Conservation (phyloP, 2,113 vertebrate genomes). For the Echinops telfairi region DNA sequence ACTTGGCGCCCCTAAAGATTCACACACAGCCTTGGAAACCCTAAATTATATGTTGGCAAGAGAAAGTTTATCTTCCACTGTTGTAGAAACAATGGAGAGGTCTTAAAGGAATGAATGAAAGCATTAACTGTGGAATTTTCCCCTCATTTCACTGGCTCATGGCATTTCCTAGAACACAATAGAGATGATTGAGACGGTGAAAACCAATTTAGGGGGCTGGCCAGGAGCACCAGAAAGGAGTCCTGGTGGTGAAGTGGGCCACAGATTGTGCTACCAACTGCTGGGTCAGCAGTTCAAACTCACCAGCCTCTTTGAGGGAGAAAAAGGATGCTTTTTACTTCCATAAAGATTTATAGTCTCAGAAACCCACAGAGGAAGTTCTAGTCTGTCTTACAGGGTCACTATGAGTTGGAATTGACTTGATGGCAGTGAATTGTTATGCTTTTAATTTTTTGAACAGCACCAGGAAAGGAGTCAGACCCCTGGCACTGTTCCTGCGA, state of each 20-base stretch:
- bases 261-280: too few relatives aligned
- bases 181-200: conserved; percentile 26
- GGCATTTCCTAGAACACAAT: conserved; percentile 38
- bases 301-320: too few relatives aligned
- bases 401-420: too few relatives aligned
- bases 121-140: conserved; percentile 14
- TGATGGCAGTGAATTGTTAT: too few relatives aligned
- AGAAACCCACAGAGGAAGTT: too few relatives aligned
- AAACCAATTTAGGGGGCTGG: background rate
- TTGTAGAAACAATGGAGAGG: background rate
- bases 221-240: background rate
- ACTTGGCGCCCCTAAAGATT: background rate
- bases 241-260: too few relatives aligned
- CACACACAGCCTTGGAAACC: background rate
- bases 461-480: background rate
- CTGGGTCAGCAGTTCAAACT: too few relatives aligned
- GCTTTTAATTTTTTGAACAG: too few relatives aligned
- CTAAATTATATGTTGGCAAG: background rate
- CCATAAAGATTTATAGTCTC: too few relatives aligned
- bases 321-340: too few relatives aligned
- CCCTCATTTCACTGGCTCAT: conserved; percentile 24
- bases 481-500: background rate
- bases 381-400: too few relatives aligned
- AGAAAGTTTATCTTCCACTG: conserved; percentile 23
- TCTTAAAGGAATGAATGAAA: conserved; percentile 21